A percentile compares a stretch with the other conserved stretches of the same genome.
These are phyloP conservation scores for Pyrrhura leucotis DNA, from an alignment of 2,797 vertebrate species.

Conservation along the genomic window DNA sequence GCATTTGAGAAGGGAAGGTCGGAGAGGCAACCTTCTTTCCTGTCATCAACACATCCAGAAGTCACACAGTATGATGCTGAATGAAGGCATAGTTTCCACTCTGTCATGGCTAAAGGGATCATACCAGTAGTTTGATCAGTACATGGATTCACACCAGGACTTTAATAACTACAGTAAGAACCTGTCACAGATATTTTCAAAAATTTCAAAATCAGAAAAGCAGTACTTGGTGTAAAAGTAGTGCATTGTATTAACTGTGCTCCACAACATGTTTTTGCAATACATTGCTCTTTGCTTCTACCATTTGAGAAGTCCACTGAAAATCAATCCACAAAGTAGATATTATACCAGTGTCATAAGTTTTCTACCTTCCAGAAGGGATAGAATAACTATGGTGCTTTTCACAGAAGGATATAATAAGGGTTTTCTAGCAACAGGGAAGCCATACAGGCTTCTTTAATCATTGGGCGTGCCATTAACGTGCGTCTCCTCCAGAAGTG, in stretches of 20 bases:
- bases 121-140: background rate
- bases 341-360: background rate
- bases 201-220: background rate
- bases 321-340: background rate
- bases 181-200: background rate
- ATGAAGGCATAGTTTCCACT: background rate
- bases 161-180: background rate
- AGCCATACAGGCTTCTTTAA: slow-evolving; percentile 96
- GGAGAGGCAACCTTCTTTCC: background rate
- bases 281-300: background rate
- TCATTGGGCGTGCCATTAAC: slow-evolving; percentile 95
- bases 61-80: background rate
- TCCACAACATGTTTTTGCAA: background rate
- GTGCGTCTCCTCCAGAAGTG: slow-evolving; percentile 94
- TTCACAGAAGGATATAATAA: slow-evolving; percentile 94
- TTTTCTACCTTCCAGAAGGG: background rate
- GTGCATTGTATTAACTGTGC: background rate
- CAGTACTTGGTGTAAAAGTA: background rate
- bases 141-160: background rate
- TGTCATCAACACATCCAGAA: background rate
- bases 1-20: background rate
- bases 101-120: background rate
- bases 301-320: background rate
- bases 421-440: slow-evolving; percentile 96
- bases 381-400: background rate